phyloP scores from a whole-genome alignment of 2,113 vertebrate species.

The Pavo muticus region DNA sequence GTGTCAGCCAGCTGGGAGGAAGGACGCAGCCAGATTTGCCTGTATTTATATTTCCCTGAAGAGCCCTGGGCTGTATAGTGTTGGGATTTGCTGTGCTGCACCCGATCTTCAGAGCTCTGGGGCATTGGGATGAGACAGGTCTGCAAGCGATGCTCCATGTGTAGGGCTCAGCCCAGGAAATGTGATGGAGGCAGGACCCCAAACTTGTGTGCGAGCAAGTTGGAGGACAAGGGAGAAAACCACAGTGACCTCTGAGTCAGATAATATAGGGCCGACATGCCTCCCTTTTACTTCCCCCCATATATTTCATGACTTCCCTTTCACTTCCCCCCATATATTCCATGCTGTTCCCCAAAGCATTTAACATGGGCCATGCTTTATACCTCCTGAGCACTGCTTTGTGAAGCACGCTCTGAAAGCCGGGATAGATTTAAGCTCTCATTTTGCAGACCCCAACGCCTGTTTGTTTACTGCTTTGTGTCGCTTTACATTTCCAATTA shows the following conservation, averaged over 20 bases:
- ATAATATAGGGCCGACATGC: background rate
- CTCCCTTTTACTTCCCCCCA: background rate
- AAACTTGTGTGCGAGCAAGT: rapidly evolving
- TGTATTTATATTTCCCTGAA: background rate
- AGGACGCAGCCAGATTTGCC: background rate
- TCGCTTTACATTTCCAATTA: slow-evolving; percentile 42
- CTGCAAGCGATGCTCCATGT: rapidly evolving
- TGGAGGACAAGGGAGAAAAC: background rate
- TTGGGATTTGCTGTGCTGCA: background rate
- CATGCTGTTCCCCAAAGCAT: background rate
- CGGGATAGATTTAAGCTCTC: background rate
- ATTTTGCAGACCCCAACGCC: background rate
- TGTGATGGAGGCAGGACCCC: rapidly evolving
- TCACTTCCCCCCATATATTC: background rate
- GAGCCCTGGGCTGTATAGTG: rapidly evolving
- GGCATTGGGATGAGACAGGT: rapidly evolving
- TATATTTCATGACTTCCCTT: background rate
- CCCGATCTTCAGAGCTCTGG: background rate
- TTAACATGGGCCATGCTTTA: background rate
- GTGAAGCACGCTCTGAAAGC: background rate
- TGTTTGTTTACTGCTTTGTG: slow-evolving; percentile 12
- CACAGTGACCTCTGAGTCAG: background rate
- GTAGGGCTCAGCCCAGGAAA: background rate
- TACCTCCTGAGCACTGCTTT: rapidly evolving
- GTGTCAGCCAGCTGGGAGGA: background rate